Percentiles rank a stretch among this genome's conserved stretches.
Evolutionary conservation across 2,888 invertebrate genomes (phyloP).

Genomic region (Himalopsyche anomala): DNA sequence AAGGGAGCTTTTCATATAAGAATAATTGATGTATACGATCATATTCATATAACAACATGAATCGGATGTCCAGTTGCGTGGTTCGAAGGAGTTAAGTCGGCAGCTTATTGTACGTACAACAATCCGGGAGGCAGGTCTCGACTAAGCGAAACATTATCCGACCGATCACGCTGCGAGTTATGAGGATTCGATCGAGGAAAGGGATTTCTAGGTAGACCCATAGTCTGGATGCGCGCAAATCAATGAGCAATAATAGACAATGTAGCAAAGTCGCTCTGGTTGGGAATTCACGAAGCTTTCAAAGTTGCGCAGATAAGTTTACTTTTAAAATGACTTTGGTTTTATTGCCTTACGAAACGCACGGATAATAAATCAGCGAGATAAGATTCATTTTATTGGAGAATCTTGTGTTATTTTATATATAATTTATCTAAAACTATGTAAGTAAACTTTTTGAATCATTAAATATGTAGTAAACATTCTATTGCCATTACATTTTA

Average conservation of each 20-base stretch:
- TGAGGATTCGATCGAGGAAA: conserved; percentile 55
- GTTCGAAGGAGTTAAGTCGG: conserved; percentile 24
- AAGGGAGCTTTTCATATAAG: too few species aligned
- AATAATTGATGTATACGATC: too few species aligned
- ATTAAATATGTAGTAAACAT: too few species aligned
- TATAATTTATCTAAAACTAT: too few species aligned
- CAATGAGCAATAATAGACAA: conserved; percentile 13
- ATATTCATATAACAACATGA: too few species aligned
- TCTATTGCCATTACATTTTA: too few species aligned
- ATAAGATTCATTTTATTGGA: too few species aligned
- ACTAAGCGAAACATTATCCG: conserved; percentile 51
- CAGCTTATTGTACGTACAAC: conserved; percentile 19
- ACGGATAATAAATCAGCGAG: not conserved
- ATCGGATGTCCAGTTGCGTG: not conserved
- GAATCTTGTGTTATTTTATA: too few species aligned
- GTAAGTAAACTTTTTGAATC: too few species aligned
- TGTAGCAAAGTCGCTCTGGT: not conserved
- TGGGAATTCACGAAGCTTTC: not conserved
- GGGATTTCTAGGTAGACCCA: conserved; percentile 49
- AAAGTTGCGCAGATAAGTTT: not conserved
- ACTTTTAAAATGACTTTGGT: not conserved
- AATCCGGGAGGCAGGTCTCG: conserved; percentile 35
- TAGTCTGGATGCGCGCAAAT: conserved; percentile 23
- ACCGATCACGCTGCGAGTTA: conserved; percentile 50
- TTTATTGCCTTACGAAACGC: not conserved